Conservation (phyloP, 2,888 invertebrate species). For the Cataglyphis cursor region DNA sequence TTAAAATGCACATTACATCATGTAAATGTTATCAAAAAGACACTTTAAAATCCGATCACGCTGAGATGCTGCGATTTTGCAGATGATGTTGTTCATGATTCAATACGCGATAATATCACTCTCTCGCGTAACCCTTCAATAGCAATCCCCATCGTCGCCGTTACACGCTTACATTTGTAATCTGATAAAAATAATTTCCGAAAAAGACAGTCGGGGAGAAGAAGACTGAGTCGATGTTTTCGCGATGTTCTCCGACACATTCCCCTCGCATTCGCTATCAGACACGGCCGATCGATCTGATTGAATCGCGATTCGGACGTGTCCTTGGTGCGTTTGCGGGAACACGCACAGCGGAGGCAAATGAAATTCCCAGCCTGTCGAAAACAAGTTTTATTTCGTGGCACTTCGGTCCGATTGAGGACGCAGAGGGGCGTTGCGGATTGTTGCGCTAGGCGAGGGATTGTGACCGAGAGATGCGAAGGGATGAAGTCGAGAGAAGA, state of each 20-base stretch:
- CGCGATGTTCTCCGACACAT: conserved; percentile 37
- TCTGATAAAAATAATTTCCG: conserved; percentile 48
- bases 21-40: not conserved
- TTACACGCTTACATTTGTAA: conserved; percentile 44
- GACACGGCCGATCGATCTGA: conserved; percentile 62
- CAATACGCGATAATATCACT: conserved; percentile 3
- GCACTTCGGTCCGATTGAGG: conserved; percentile 71
- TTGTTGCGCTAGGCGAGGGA: conserved; percentile 57
- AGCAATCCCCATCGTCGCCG: not conserved
- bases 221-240: not conserved
- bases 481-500: conserved; percentile 27
- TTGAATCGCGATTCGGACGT: conserved; percentile 69
- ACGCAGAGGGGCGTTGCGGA: conserved; percentile 50
- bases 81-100: conserved; percentile 33
- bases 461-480: conserved; percentile 35
- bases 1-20: not conserved
- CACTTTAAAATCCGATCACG: conserved; percentile 15
- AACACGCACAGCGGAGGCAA: conserved; percentile 69
- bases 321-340: conserved; percentile 66
- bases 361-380: conserved; percentile 75
- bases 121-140: not conserved
- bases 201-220: not conserved
- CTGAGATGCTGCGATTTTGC: conserved; percentile 1
- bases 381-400: conserved; percentile 77
- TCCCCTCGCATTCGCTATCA: conserved; percentile 46